Base-by-base conservation (phyloP, 1,140 invertebrate genomes). In the Meloidogyne chitwoodi region DNA sequence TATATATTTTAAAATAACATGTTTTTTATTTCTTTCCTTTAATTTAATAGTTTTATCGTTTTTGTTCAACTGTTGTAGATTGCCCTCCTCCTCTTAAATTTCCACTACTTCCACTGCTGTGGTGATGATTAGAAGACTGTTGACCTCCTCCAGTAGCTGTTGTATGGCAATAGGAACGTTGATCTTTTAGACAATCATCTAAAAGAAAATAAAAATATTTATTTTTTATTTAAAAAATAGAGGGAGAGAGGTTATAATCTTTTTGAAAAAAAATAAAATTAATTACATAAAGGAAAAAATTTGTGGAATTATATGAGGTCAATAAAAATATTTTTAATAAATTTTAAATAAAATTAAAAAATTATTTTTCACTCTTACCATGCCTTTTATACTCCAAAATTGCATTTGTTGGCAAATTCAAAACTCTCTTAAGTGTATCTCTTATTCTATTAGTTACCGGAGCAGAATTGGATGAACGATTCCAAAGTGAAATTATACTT, bases 311-410 rank as follows among this genome's bases (percentile, higher is more conserved):
- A n/a, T n/a, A n/a, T n/a, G n/a, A n/a, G n/a, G n/a, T n/a, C n/a
- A n/a, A n/a, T n/a, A n/a, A n/a, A n/a, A n/a, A n/a, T n/a, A n/a
- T n/a, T n/a, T n/a, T n/a, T n/a, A n/a, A n/a, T n/a, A n/a, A n/a
- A n/a, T n/a, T n/a, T n/a, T n/a, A 38, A 38, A 6, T 38, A 38
- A n/a, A 24, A 41, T 3, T 69, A 48, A 48, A 41, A 4, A 70
- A 70, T 22, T 29, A 1, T 29, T n/a, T 14, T 12, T 69, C 22
- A 3, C 5, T 1, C 24, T 1, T 26, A 72, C 70, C 93, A 84
- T 96, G 94, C 85, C 91, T 93, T 91, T 98, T 98, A 90, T 98
- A 99, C 89, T 98, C 95, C 90, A 99, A 92, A 83, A 93, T 91
- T 77, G 93, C 93, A 89, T 93, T 93, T 65, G 92, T 89, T 77